Evolutionary conservation across 1,140 invertebrate species (phyloP).

Genomic region (Magallana angulata): DNA sequence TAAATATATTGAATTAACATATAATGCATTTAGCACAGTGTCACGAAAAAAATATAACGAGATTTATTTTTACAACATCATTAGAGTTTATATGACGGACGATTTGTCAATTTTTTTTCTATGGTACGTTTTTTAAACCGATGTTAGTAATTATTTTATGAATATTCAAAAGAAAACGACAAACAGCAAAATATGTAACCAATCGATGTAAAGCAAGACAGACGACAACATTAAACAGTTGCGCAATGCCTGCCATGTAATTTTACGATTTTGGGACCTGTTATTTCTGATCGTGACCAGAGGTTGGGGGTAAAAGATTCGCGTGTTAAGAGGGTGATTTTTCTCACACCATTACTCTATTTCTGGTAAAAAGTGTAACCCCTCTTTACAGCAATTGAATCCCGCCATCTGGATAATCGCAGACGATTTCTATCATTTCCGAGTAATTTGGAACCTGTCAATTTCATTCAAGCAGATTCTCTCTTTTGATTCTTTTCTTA

Average conservation of each 20-base stretch:
- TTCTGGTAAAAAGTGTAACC: conserved; percentile 25
- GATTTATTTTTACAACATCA: too few relatives aligned
- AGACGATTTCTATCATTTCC: background rate
- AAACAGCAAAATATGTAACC: too few relatives aligned
- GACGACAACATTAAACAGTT: background rate
- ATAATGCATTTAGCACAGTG: too few relatives aligned
- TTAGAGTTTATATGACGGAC: too few relatives aligned
- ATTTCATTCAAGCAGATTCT: background rate
- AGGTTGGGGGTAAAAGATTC: background rate
- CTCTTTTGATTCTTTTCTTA: too few relatives aligned
- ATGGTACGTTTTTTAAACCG: too few relatives aligned
- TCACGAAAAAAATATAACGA: too few relatives aligned
- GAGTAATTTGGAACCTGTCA: background rate
- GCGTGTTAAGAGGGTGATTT: conserved; percentile 20
- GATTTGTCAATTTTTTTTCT: too few relatives aligned
- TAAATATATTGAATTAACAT: too few relatives aligned
- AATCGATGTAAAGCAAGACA: background rate
- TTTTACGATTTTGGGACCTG: background rate
- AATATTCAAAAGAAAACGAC: too few relatives aligned
- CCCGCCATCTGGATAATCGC: background rate
- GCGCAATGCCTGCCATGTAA: background rate
- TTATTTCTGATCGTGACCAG: background rate
- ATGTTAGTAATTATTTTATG: too few relatives aligned
- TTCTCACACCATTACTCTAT: conserved; percentile 1
- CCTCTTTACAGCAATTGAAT: background rate